phyloP scores from a whole-genome alignment of 2,113 vertebrate genomes.

The Cichladusa arquata region DNA sequence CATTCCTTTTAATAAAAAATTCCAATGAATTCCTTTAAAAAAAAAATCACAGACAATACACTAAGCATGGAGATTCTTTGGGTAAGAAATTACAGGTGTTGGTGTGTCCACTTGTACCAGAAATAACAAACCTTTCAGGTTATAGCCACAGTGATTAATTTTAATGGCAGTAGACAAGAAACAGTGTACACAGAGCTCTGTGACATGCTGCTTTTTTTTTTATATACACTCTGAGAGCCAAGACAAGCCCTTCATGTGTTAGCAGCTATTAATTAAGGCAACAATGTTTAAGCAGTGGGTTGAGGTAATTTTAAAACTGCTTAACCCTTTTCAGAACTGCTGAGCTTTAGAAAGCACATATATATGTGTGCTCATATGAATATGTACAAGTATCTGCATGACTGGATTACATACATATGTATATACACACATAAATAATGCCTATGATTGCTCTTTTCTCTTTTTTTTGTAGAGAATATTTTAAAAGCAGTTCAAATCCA shows the following conservation, averaged over 20 bases:
- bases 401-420: neutral
- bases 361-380: neutral
- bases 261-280: constrained; percentile 70
- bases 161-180: constrained; percentile 48
- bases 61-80: accelerated
- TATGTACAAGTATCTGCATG: neutral
- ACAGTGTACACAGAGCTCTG: constrained; percentile 12
- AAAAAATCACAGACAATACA: neutral
- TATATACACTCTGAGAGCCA: neutral
- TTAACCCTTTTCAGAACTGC: constrained; percentile 46
- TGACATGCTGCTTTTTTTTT: constrained; percentile 44
- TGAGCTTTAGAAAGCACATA: neutral
- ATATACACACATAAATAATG: neutral
- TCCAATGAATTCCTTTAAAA: neutral
- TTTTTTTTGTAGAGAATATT: neutral
- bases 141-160: constrained; percentile 13
- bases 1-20: neutral
- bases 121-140: neutral
- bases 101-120: neutral
- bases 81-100: neutral
- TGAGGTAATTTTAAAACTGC: constrained; percentile 56
- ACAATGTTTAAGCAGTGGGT: constrained; percentile 42
- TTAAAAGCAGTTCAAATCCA: neutral
- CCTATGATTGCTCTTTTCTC: neutral
- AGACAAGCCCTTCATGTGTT: constrained; percentile 35